Conservation (phyloP, 2,113 vertebrate genomes). For the Scophthalmus maximus region DNA sequence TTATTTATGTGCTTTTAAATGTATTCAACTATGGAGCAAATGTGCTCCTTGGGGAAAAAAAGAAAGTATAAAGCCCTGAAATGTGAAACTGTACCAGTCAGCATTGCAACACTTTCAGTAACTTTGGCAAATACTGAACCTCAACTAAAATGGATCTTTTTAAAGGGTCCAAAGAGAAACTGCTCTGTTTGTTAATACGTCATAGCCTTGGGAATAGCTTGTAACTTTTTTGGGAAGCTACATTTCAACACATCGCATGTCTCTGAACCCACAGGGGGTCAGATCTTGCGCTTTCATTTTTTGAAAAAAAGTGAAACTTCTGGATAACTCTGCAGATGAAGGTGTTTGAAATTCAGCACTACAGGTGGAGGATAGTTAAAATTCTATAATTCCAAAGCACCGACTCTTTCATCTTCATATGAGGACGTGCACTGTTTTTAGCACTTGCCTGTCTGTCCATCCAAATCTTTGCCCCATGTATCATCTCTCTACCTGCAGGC, state of each 20-base stretch:
- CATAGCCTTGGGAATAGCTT: conserved; percentile 20
- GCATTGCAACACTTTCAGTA: neutral
- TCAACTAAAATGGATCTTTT: neutral
- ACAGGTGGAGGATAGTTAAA: conserved; percentile 60
- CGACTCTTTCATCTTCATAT: conserved; percentile 61
- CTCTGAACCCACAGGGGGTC: conserved; percentile 32
- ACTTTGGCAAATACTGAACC: neutral
- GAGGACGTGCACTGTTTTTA: conserved; percentile 46
- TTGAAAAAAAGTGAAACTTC: conserved; percentile 54
- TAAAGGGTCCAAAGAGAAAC: neutral
- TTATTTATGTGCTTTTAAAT: too few relatives aligned
- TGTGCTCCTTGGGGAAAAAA: too few relatives aligned
- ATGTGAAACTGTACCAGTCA: neutral
- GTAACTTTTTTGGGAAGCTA: conserved; percentile 23
- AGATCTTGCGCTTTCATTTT: conserved; percentile 42
- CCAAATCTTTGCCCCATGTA: conserved; percentile 5
- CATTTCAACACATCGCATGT: conserved; percentile 48
- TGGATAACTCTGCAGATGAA: conserved; percentile 50
- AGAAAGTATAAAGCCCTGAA: too few relatives aligned
- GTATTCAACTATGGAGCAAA: too few relatives aligned
- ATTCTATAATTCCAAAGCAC: conserved; percentile 59
- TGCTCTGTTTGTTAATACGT: conserved; percentile 15
- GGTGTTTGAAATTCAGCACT: conserved; percentile 61
- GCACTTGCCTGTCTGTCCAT: conserved; percentile 12
- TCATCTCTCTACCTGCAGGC: conserved; percentile 30